A percentile compares a stretch with the other conserved stretches of the same genome.
phyloP scores from a whole-genome alignment of 2,797 vertebrate species.

The Pogonophryne albipinna region DNA sequence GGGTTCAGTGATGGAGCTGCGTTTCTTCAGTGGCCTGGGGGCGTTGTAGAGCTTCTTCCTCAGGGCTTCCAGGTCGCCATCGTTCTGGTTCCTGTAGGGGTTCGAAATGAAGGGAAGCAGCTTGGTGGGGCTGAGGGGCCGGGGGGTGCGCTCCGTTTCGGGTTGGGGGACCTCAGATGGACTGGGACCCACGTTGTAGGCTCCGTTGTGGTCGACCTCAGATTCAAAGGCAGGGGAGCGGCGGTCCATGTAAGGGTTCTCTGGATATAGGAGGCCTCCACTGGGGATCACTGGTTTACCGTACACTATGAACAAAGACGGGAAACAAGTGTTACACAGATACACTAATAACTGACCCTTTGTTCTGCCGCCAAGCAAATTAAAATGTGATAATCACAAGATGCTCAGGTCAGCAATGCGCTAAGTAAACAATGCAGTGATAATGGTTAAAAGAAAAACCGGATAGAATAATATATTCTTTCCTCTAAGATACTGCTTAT shows the following conservation, averaged over 20 bases:
- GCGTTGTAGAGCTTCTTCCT: constrained; percentile 95
- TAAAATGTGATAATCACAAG: background rate
- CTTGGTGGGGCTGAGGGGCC: constrained; percentile 97
- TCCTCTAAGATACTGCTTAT: background rate
- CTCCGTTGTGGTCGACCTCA: constrained; percentile 79
- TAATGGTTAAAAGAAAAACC: background rate
- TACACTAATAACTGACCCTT: background rate
- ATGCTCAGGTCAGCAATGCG: background rate
- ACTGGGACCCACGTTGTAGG: constrained; percentile 67
- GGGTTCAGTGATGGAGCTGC: constrained; percentile 98
- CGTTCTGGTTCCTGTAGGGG: constrained; percentile 96
- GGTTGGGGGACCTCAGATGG: constrained; percentile 65
- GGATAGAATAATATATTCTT: background rate
- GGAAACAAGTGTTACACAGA: background rate
- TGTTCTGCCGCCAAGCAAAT: background rate
- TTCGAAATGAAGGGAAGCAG: constrained; percentile 95
- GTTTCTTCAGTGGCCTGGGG: constrained; percentile 94
- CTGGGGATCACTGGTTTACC: constrained; percentile 92
- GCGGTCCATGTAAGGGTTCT: constrained; percentile 86
- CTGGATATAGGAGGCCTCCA: constrained; percentile 74
- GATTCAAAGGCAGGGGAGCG: constrained; percentile 76
- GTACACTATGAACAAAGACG: constrained; percentile 85
- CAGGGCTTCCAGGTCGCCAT: constrained; percentile 94
- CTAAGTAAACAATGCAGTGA: background rate
- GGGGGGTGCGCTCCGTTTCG: constrained; percentile 91